Conservation (phyloP, 2,888 invertebrate genomes). For the Perithous albicinctus region DNA sequence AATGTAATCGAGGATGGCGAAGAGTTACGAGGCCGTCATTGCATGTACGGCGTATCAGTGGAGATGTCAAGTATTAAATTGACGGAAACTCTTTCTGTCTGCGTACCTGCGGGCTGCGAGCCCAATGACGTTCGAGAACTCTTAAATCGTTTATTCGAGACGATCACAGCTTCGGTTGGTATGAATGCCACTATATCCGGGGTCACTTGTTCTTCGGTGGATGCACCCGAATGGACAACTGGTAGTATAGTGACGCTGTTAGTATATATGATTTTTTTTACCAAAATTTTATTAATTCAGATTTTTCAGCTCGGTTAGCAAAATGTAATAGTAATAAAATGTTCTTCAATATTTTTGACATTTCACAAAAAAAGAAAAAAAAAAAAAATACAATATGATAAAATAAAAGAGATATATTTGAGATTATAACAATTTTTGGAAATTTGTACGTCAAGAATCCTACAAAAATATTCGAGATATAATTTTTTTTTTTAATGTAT, state of each 20-base stretch:
- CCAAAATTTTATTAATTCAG: no score
- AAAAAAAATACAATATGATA: no score
- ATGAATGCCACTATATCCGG: background rate
- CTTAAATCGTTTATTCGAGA: slow-evolving; percentile 47
- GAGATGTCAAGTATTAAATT: slow-evolving; percentile 56
- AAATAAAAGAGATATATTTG: no score
- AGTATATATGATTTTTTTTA: slow-evolving; percentile 46
- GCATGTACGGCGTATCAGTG: slow-evolving; percentile 77
- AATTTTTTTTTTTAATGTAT: no score
- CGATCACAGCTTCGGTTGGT: slow-evolving; percentile 13
- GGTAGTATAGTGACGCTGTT: slow-evolving; percentile 67
- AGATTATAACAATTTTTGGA: no score
- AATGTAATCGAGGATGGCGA: slow-evolving; percentile 71
- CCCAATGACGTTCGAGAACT: slow-evolving; percentile 75
- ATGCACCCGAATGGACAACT: slow-evolving; percentile 62
- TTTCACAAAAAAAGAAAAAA: no score
- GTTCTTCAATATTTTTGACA: no score
- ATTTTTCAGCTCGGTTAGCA: no score
- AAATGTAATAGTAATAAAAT: no score
- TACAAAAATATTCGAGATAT: no score
- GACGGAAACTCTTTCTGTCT: slow-evolving; percentile 82
- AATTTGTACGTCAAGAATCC: no score
- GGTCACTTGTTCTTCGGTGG: slow-evolving; percentile 60
- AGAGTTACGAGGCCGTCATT: slow-evolving; percentile 83
- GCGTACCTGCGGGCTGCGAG: slow-evolving; percentile 84